Evolutionary conservation across 1,140 invertebrate genomes (phyloP).

Genomic region (Steinernema khuongi): DNA sequence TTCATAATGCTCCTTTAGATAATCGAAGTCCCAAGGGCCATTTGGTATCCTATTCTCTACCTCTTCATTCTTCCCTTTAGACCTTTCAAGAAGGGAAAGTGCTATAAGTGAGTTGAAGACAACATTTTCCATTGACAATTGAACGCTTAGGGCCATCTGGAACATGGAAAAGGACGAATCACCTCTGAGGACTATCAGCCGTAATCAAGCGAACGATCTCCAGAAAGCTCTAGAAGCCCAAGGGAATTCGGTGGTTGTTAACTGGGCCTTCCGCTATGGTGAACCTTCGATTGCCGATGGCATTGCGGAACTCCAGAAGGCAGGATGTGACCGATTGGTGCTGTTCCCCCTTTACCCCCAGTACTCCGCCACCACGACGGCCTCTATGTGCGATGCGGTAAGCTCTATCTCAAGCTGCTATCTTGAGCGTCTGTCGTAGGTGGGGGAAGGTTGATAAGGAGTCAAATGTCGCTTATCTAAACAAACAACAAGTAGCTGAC

Average conservation of each 20-base stretch:
- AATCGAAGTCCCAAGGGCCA: slow-evolving; percentile 3
- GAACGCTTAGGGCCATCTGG: slow-evolving; percentile 15
- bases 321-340: slow-evolving; percentile 16
- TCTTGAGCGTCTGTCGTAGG: background rate
- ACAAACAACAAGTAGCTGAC: too few species aligned
- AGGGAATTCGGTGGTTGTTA: background rate
- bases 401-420: background rate
- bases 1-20: background rate
- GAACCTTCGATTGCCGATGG: background rate
- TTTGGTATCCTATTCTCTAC: slow-evolving; percentile 31
- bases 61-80: slow-evolving; percentile 21
- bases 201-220: slow-evolving; percentile 19
- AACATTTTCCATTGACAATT: slow-evolving; percentile 12
- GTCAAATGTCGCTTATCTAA: too few species aligned
- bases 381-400: slow-evolving; percentile 11
- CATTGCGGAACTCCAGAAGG: background rate
- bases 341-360: slow-evolving; percentile 22
- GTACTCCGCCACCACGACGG: slow-evolving; percentile 9
- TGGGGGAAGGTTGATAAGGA: too few species aligned
- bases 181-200: slow-evolving; percentile 15
- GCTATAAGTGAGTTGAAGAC: slow-evolving; percentile 12
- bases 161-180: slow-evolving; percentile 19
- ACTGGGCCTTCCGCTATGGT: slow-evolving; percentile 25
- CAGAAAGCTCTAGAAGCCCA: background rate
- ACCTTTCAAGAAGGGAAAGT: slow-evolving; percentile 24